These are phyloP conservation scores for Agrilus biguttatus DNA, from an alignment of 2,888 invertebrate genomes.

Conservation along the genomic window DNA sequence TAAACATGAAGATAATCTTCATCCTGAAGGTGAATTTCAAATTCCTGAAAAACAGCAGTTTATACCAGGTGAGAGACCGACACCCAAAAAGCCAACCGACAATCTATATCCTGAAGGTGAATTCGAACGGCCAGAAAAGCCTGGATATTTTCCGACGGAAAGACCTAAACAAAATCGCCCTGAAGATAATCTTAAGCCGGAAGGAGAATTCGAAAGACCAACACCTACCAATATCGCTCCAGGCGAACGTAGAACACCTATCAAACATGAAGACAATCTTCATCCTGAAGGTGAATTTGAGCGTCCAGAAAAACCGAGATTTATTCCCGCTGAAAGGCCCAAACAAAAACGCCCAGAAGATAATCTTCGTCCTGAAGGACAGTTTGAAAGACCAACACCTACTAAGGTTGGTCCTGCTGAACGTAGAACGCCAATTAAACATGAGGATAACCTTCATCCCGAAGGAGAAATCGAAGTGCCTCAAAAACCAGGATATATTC, in stretches of 20 bases:
- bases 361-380: conserved; percentile 47
- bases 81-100: conserved; percentile 25
- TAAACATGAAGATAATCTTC: conserved; percentile 28
- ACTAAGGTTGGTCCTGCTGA: conserved; percentile 30
- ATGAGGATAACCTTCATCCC: conserved; percentile 37
- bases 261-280: conserved; percentile 34
- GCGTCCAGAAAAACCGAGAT: conserved; percentile 25
- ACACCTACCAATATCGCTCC: conserved; percentile 16
- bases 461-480: conserved; percentile 42
- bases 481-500: conserved; percentile 24
- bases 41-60: conserved; percentile 23
- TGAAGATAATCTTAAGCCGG: conserved; percentile 37
- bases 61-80: conserved; percentile 23
- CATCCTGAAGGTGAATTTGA: conserved; percentile 37
- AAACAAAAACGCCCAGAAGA: conserved; percentile 40
- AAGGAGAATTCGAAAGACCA: conserved; percentile 36
- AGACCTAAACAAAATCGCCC: conserved; percentile 40
- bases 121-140: conserved; percentile 28
- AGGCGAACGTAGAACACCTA: conserved; percentile 23
- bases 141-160: conserved; percentile 32
- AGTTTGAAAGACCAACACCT: conserved; percentile 34
- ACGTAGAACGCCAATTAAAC: conserved; percentile 26
- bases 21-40: conserved; percentile 30
- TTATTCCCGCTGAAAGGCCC: conserved; percentile 33
- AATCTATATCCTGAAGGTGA: conserved; percentile 27